phyloP scores from a whole-genome alignment of 2,113 vertebrate species.

The Heterochromis multidens region DNA sequence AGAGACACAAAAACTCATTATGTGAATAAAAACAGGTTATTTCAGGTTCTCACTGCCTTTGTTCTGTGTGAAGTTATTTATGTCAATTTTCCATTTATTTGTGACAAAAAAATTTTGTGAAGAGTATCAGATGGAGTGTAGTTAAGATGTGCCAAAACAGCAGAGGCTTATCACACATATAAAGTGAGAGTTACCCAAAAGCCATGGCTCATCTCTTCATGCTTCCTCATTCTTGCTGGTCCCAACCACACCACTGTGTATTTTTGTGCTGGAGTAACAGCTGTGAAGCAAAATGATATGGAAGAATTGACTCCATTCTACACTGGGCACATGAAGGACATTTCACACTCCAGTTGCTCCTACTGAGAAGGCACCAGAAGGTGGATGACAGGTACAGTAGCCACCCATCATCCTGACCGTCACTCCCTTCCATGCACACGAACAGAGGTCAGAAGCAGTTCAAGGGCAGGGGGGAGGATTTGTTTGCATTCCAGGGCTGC shows the following conservation, averaged over 20 bases:
- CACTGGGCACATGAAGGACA: not conserved
- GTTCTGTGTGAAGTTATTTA: not conserved
- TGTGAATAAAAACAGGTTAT: not conserved
- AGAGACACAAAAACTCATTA: not conserved
- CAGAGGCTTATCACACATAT: not conserved
- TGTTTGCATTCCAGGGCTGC: slow-evolving; percentile 60
- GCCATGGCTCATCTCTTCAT: not conserved
- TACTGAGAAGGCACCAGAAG: not conserved
- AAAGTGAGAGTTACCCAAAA: not conserved
- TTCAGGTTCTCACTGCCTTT: not conserved
- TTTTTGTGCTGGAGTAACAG: not conserved
- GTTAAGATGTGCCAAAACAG: not conserved
- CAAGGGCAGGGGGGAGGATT: slow-evolving; percentile 45
- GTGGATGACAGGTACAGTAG: slow-evolving; percentile 23
- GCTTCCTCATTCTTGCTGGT: not conserved
- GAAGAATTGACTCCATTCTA: not conserved
- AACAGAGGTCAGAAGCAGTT: slow-evolving; percentile 47
- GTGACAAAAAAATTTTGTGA: not conserved
- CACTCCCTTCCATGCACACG: not conserved
- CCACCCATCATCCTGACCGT: slow-evolving; percentile 10
- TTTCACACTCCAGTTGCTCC: not conserved
- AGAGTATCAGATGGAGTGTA: not conserved
- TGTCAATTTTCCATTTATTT: not conserved
- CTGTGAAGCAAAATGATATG: not conserved
- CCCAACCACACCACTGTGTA: not conserved